Evolutionary conservation across 30 jellyfish, hydroid and myxozoan species (phyloP), one percentile per base, ranked within the genome.

Genomic region (Chrysaora quinquecirrha): DNA sequence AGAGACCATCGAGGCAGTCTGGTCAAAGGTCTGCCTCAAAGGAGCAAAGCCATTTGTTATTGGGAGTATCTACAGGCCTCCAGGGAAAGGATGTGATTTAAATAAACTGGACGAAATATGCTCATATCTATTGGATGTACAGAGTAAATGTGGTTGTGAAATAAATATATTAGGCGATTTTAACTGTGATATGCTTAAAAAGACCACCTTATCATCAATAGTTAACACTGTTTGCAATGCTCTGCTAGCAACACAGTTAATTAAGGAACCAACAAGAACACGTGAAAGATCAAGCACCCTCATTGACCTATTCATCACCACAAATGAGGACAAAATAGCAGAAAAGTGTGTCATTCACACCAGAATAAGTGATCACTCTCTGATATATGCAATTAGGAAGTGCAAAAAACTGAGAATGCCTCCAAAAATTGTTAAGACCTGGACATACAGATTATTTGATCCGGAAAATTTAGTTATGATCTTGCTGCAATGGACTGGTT

Each of bases 401-500:
- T 10, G 79, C 28, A 24, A 12, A 61, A 67, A 67, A 67, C 28
- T 67, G 12, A 67, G 79, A 67, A 19, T 9, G 23, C 61, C 24
- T 24, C 79, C 79, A 2, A 67, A 7, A 30, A 46, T 33, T 10
- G 31, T 67, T 14, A 24, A 67, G 61, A 28, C 79, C 24, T 30
- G 94, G 63, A 30, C 71, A 28, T 70, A 16, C 46, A 54, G 12
- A 29, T 31, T 35, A 12, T 83, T 70, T 61, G 74, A 83, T 83
- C 81, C 47, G 30, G 64, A 71, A 27, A 22, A 3, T 58, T 69
- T 20, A 35, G 0, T 50, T 27, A 38, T 3, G 94, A 83, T 56
- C 60, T 83, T 33, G 32, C 18, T 21, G 71, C 68, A 54, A 49
- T 21, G 62, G 88, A 72, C 28, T 83, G 89, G 82, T 32, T 21